Conservation (phyloP, 1,140 invertebrate genomes). For the Zaprionus camerounensis region DNA sequence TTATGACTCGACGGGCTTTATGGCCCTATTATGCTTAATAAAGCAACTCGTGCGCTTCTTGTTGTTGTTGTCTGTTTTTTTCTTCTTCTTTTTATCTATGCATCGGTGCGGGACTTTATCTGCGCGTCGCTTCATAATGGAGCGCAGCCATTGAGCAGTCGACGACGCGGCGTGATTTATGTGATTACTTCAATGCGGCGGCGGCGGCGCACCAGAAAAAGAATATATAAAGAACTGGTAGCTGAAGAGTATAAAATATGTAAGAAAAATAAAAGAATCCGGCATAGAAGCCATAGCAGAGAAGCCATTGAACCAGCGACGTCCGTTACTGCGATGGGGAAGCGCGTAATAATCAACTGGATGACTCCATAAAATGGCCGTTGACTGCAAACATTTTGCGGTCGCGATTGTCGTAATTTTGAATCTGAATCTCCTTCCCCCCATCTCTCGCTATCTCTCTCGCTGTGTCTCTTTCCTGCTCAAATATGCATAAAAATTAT, state of each 20-base stretch:
- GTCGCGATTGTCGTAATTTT: conserved; percentile 37
- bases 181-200: conserved; percentile 82
- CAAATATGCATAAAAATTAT: conserved; percentile 25
- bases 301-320: conserved; percentile 26
- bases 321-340: conserved; percentile 14
- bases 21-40: conserved; percentile 80
- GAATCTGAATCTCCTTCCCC: not conserved
- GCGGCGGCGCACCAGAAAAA: conserved; percentile 45
- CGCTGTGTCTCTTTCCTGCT: not conserved
- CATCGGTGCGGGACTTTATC: conserved; percentile 64
- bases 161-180: conserved; percentile 73
- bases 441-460: conserved; percentile 14
- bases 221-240: conserved; percentile 15
- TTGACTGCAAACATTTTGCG: conserved; percentile 77
- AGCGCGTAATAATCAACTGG: conserved; percentile 50
- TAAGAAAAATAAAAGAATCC: conserved; percentile 35
- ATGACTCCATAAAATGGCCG: conserved; percentile 45
- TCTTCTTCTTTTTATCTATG: conserved; percentile 70
- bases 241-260: conserved; percentile 7
- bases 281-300: conserved; percentile 8
- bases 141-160: conserved; percentile 50
- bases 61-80: conserved; percentile 43
- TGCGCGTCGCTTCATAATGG: conserved; percentile 78
- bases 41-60: conserved; percentile 50
- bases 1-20: conserved; percentile 77